A percentile compares a stretch with the other conserved stretches of the same genome.
Conservation (phyloP, 2,888 invertebrate genomes). For the Bugula neritina region DNA sequence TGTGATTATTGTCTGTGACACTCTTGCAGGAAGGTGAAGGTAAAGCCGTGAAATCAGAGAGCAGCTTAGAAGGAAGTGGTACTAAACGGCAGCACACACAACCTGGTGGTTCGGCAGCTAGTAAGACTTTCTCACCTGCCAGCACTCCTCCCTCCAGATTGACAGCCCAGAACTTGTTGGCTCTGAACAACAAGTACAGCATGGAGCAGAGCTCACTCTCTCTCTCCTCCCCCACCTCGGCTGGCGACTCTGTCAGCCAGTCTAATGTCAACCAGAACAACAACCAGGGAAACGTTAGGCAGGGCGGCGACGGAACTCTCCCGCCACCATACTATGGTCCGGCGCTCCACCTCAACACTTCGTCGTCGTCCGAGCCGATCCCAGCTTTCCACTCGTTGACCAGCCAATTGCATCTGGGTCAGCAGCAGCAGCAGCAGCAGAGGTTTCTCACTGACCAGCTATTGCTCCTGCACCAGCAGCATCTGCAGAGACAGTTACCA, state of each 20-base stretch:
- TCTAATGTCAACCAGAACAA: slow-evolving; percentile 22
- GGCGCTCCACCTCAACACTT: not conserved
- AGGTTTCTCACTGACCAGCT: not conserved
- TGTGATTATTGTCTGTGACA: no score
- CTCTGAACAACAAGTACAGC: slow-evolving; percentile 5
- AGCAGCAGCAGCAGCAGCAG: not conserved
- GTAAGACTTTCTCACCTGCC: slow-evolving; percentile 2
- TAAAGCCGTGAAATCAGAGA: not conserved
- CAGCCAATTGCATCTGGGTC: not conserved
- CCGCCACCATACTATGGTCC: not conserved
- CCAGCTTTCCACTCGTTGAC: not conserved
- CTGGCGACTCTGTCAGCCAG: slow-evolving; percentile 16
- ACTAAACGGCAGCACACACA: slow-evolving; percentile 23
- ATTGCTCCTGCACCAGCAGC: not conserved
- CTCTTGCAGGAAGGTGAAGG: no score
- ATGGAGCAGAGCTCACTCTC: not conserved
- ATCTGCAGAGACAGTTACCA: not conserved
- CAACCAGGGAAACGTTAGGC: slow-evolving; percentile 27
- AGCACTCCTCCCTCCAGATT: slow-evolving; percentile 1
- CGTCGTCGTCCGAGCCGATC: slow-evolving; percentile 25
- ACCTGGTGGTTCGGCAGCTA: slow-evolving; percentile 13
- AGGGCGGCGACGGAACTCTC: slow-evolving; percentile 22
- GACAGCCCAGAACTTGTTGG: not conserved
- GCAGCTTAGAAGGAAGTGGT: not conserved
- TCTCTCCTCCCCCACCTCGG: not conserved